A percentile compares a stretch with the other conserved stretches of the same genome.
Conservation (phyloP, 2,113 vertebrate species). For the Mugil cephalus region DNA sequence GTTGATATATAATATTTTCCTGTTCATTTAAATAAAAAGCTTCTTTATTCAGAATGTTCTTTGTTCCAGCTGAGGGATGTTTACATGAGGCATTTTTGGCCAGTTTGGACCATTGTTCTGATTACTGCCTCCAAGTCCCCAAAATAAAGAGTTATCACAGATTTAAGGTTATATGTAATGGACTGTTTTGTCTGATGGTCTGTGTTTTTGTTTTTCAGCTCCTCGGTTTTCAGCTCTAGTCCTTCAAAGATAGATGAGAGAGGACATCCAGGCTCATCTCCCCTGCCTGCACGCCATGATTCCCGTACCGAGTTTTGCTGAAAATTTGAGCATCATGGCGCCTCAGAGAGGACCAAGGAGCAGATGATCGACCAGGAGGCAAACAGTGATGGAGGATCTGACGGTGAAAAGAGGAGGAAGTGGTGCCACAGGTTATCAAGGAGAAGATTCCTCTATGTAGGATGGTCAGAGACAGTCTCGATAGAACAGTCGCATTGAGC, state of each 20-base stretch:
- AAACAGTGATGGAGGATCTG: conserved; percentile 50
- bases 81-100: too few relatives aligned
- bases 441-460: conserved; percentile 55
- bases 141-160: neutral
- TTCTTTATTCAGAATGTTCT: too few relatives aligned
- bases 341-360: neutral
- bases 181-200: neutral
- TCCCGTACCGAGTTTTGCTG: neutral
- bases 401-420: conserved; percentile 21
- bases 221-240: neutral
- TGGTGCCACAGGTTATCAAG: conserved; percentile 31
- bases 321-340: conserved; percentile 33
- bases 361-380: conserved; percentile 20
- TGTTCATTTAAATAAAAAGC: too few relatives aligned
- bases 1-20: too few relatives aligned
- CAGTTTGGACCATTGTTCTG: too few relatives aligned
- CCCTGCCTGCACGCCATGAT: neutral
- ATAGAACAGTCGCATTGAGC: conserved; percentile 28
- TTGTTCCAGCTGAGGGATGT: too few relatives aligned
- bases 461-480: conserved; percentile 71
- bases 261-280: neutral
- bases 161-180: neutral
- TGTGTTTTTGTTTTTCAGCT: conserved; percentile 36
- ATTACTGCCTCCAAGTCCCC: too few relatives aligned
- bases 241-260: neutral